Evolutionary conservation across 2,113 vertebrate species (phyloP), one percentile per base, ranked within the genome.

Genomic region (Grallaria varia): DNA sequence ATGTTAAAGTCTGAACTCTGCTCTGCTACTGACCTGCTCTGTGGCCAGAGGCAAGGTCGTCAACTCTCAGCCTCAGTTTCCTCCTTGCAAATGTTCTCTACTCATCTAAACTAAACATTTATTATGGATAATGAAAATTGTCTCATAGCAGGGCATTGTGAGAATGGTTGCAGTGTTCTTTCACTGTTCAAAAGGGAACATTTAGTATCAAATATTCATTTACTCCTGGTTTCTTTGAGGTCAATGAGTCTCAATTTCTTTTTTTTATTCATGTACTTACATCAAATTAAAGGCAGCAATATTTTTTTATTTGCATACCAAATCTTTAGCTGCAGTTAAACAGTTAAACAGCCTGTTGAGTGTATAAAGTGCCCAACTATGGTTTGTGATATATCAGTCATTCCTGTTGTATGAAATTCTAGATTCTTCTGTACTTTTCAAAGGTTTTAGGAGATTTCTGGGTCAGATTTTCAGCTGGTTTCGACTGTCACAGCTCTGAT

Each of bases 391-490:
- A 2, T 27, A 53, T 47, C 42, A 71, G 25, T 55, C 30, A n/a
- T 81, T 74, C 59, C 14, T 47, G 1, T 60, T 90, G 7, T 33
- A 78, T 78, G 19, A 40, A 86, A 69, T 93, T 81, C 24, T 75
- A 84, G 9, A 33, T 85, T 6, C 58, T 73, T 81, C 68, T 78
- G 19, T 80, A 59, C 94, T 92, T 95, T 94, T 86, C 21, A 40
- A 72, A 85, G 55, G 10, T 84, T 72, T 92, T 77, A 55, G 44
- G 15, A 86, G 42, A 88, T 94, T 92, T 72, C 52, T 94, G 83
- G 24, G n/a, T 86, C 40, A 27, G 52, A 84, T 92, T 40, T 88
- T 94, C 64, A 86, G n/a, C 72, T 93, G 39, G 33, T 88, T 95
- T 86, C 49, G 45, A 24, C 67, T 95, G 90, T 64, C 75, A 88